Percentiles rank a stretch among this genome's conserved stretches.
phyloP scores from a whole-genome alignment of 2,888 invertebrate genomes.

The Apoda limacodes region DNA sequence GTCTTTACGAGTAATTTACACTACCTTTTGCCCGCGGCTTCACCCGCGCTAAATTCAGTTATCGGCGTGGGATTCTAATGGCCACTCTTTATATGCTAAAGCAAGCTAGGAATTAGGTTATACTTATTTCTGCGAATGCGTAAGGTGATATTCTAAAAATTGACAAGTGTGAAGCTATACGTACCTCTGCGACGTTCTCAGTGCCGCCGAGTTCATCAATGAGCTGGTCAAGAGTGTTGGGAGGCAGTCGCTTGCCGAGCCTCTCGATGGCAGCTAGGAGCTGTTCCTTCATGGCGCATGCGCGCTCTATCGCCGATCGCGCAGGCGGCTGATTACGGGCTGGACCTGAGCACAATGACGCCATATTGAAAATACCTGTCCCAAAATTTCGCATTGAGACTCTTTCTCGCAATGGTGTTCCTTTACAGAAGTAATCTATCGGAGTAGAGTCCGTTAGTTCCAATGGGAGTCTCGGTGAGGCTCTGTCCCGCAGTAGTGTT shows the following conservation, averaged over 20 bases:
- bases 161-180: too few relatives aligned
- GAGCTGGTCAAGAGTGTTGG: conserved; percentile 97
- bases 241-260: conserved; percentile 89
- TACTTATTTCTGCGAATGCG: too few relatives aligned
- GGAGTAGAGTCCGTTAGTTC: conserved; percentile 58
- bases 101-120: too few relatives aligned
- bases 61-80: too few relatives aligned
- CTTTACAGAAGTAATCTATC: too few relatives aligned
- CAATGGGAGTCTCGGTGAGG: conserved; percentile 54
- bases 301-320: conserved; percentile 87
- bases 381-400: too few relatives aligned
- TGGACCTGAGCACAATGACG: conserved; percentile 30
- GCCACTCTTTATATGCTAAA: too few relatives aligned
- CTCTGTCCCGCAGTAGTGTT: conserved; percentile 37
- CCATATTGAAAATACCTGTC: not conserved
- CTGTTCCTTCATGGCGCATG: conserved; percentile 94
- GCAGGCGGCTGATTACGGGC: conserved; percentile 71
- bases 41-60: too few relatives aligned
- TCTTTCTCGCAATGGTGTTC: too few relatives aligned
- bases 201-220: conserved; percentile 99
- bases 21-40: too few relatives aligned
- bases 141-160: too few relatives aligned
- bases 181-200: conserved; percentile 94
- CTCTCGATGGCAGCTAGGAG: conserved; percentile 84
- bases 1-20: too few relatives aligned